Percentiles rank a stretch among this genome's conserved stretches.
Evolutionary conservation across 2,797 vertebrate genomes (phyloP).

Genomic region (Diplodus puntazzo): DNA sequence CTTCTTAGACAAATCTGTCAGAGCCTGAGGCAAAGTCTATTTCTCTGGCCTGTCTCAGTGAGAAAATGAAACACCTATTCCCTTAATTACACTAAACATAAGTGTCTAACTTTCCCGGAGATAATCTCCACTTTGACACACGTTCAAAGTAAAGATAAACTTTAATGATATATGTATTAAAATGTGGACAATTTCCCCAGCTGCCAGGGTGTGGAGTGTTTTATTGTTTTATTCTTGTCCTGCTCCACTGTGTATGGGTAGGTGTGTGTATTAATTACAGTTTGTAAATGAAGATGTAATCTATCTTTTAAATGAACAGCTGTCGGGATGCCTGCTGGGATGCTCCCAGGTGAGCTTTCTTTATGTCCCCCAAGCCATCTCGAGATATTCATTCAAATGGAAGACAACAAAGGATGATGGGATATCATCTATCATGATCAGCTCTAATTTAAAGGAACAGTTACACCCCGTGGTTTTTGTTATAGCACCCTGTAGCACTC

Average conservation of each 20-base stretch:
- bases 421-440: constrained; percentile 64
- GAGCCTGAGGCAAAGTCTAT: constrained; percentile 49
- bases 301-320: constrained; percentile 72
- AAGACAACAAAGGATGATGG: constrained; percentile 60
- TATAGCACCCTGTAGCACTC: not conserved
- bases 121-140: constrained; percentile 44
- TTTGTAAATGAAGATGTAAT: constrained; percentile 72
- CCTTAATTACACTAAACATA: constrained; percentile 53
- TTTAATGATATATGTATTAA: constrained; percentile 26
- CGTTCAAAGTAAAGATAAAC: constrained; percentile 32
- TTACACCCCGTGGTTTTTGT: constrained; percentile 12
- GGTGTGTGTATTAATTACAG: constrained; percentile 71
- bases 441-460: constrained; percentile 28
- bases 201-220: constrained; percentile 9
- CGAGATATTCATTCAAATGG: constrained; percentile 53
- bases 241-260: constrained; percentile 8
- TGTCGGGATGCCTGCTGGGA: constrained; percentile 57
- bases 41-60: constrained; percentile 6
- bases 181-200: constrained; percentile 26
- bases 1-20: constrained; percentile 48
- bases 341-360: constrained; percentile 60
- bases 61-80: constrained; percentile 45
- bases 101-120: constrained; percentile 43
- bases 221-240: constrained; percentile 21
- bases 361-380: constrained; percentile 37